Base-by-base conservation (phyloP, 2,888 invertebrate species). In the Luffia ferchaultella region DNA sequence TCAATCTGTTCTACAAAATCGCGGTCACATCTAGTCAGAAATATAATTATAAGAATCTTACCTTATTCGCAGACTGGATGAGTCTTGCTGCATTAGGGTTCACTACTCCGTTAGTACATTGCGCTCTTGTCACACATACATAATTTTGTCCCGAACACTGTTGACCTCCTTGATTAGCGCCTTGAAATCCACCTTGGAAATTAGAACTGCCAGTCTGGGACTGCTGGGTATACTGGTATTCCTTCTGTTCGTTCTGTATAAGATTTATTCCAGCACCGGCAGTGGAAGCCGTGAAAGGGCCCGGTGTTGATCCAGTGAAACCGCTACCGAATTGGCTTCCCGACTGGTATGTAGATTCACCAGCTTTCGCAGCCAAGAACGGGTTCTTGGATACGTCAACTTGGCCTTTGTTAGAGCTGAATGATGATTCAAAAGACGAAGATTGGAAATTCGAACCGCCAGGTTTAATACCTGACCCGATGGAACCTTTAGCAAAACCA, bases 61-160 rank as follows among this genome's bases (percentile, higher is more conserved):
- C 89, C 85, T 79, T 76, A 51, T 76, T 76, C 52, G 76, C 82
- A 1, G 83, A 78, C 59, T 86, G 85, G 40, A 82, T 65, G 0
- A 85, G 61, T 43, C 74, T 80, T 41, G 76, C 78, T 9, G 82
- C 85, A 52, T 84, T 80, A 2, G 69, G 74, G 62, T 76, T 84
- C 52, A 86, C 85, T 0, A 87, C 83, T 18, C 90, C 90, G 54
- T 89, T 86, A 54, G 78, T 66, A 63, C 91, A 91, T 57, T 86
- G 77, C 1, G 85, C 68, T 54, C 85, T 87, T 1, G 78, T 70
- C 1, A 90, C 89, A 64, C 91, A 91, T 44, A 87, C 75, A 62
- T 85, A 86, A 5, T 87, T 87, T 48, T 79, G 72, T 0, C 87
- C 89, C 54, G 73, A 74, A 61, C 90, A 90, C 15, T 84, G 77